Evolutionary conservation across 2,888 invertebrate species (phyloP), one percentile per base, ranked within the genome.

Genomic region (Meliscaeva auricollis): DNA sequence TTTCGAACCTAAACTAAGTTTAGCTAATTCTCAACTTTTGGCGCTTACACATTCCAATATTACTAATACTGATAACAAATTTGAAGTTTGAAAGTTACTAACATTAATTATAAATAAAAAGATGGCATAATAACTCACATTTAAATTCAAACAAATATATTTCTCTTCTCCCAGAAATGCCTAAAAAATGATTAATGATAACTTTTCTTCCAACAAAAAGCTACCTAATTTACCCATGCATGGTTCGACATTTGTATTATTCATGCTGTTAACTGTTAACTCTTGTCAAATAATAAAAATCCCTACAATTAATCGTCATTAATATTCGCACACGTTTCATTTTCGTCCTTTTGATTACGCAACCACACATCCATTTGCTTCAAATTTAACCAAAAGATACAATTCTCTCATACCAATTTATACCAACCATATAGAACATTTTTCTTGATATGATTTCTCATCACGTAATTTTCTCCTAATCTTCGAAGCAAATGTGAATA

Each of bases 391-490:
- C 66, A 38, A 66, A 77, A 68, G 48, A 77, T 22, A 44, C 15
- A 15, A 58, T 11, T 38, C 38, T 9, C 38, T 38, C 38, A 38
- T 38, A 9, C 9, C 38, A 2, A 38, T n/a, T n/a, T n/a, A n/a
- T n/a, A 13, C 7, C 38, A 9, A 11, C 35, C 35, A n/a, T 9
- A 11, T 7, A 38, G 11, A 9, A 13, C 38, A 38, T 48, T 54
- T 41, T 69, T 9, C 15, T 26, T 32, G 38, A 62, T 60, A 73
- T 52, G 68, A 72, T 81, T 85, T 85, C 76, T 48, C 60, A 66
- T 85, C 81, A 85, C 85, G 81, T 85, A 84, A n/a, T 52, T 66
- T 60, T 26, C 35, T 69, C 50, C 64, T 81, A 81, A 76, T 81
- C 81, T 81, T 64, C 13, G 64, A 13, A 56, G 64, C 62, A 48